Conservation (phyloP, 92 coral and sea anemone genomes). For the Umimayanthus kanabou region DNA sequence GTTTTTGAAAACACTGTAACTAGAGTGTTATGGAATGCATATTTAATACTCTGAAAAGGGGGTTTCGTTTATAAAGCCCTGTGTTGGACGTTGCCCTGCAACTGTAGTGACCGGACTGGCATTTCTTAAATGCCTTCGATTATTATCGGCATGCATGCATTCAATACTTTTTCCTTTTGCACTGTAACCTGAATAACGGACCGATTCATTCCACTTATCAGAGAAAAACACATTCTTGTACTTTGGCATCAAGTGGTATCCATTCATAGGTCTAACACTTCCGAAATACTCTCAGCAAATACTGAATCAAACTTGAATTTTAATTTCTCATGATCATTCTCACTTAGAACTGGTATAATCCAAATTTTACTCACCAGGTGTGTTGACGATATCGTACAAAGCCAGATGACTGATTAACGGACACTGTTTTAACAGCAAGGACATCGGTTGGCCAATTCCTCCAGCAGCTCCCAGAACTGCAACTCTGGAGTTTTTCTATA, state of each 20-base stretch:
- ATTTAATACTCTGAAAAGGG: no score
- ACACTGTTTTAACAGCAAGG: constrained; percentile 87
- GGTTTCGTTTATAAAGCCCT: no score
- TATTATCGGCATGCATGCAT: no score
- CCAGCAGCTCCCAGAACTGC: constrained; percentile 99
- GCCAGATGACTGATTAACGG: constrained; percentile 94
- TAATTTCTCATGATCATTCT: background rate
- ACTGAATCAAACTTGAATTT: background rate
- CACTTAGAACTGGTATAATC: background rate
- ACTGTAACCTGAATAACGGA: background rate
- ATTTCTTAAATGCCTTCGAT: no score
- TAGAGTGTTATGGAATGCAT: background rate
- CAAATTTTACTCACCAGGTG: constrained; percentile 76
- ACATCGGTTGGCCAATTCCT: constrained; percentile 99
- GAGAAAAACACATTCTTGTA: background rate
- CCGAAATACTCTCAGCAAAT: background rate
- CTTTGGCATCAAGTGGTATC: background rate
- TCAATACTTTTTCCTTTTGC: background rate
- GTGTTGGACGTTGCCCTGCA: no score
- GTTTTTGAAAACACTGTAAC: no score
- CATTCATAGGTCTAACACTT: background rate
- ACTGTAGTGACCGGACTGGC: no score
- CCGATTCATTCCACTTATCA: background rate
- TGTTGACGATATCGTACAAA: constrained; percentile 96
- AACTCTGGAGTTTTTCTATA: constrained; percentile 87